phyloP scores from a whole-genome alignment of 2,113 vertebrate species.

The Oreocharis arfaki region DNA sequence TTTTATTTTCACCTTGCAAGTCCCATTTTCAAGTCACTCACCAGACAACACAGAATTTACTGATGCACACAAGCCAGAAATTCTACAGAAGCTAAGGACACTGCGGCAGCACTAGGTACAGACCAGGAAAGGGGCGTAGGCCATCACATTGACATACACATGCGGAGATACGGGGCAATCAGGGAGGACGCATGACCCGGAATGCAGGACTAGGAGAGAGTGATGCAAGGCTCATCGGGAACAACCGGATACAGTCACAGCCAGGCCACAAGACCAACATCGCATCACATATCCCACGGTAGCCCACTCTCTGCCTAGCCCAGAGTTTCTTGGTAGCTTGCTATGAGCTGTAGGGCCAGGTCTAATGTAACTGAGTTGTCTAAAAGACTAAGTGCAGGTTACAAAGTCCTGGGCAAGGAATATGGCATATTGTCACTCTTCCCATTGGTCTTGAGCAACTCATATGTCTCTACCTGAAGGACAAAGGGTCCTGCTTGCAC shows the following conservation, averaged over 20 bases:
- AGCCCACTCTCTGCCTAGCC: constrained; percentile 62
- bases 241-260: constrained; percentile 44
- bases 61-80: neutral
- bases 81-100: constrained; percentile 4
- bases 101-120: neutral
- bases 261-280: constrained; percentile 54
- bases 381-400: neutral
- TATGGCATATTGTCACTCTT: neutral
- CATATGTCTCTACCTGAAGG: neutral
- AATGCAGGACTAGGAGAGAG: constrained; percentile 27
- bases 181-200: neutral
- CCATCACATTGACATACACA: constrained; percentile 29
- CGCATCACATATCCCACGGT: constrained; percentile 21
- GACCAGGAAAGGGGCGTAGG: neutral
- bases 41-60: constrained; percentile 11
- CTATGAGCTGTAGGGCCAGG: neutral
- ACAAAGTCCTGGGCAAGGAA: neutral
- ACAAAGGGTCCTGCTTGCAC: neutral
- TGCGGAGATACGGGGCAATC: neutral
- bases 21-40: neutral
- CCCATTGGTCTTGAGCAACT: neutral
- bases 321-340: neutral
- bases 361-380: neutral
- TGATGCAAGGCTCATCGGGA: constrained; percentile 43
- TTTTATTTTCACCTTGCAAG: neutral